A percentile compares a stretch with the other conserved stretches of the same genome.
Evolutionary conservation across 1,140 invertebrate species (phyloP).

Genomic region (Trachelipus rathkii): DNA sequence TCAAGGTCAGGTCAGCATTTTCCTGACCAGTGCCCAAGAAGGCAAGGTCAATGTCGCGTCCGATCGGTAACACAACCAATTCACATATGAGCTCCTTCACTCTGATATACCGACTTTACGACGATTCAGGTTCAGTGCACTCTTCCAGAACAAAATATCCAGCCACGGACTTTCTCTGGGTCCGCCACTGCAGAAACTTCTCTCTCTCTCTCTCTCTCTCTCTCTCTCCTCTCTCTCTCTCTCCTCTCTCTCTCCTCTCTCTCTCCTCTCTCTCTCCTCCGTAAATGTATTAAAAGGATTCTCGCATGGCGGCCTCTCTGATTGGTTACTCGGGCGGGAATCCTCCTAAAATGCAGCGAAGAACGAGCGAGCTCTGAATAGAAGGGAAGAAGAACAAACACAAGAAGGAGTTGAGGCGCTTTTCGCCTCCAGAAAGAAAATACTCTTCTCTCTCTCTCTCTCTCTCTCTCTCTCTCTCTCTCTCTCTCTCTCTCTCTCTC

Average conservation of each 20-base stretch:
- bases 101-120: not conserved
- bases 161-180: not conserved
- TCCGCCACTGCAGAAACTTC: not conserved
- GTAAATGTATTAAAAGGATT: too few species aligned
- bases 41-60: constrained; percentile 2
- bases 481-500: too few species aligned
- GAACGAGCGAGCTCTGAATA: not conserved
- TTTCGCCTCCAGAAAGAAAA: too few species aligned
- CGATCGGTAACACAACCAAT: not conserved
- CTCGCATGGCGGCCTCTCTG: not conserved
- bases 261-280: too few species aligned
- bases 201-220: too few species aligned
- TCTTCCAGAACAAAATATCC: not conserved
- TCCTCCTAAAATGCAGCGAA: not conserved
- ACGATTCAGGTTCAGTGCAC: not conserved
- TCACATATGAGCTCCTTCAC: not conserved
- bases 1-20: not conserved
- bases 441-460: too few species aligned
- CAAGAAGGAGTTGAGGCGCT: too few species aligned
- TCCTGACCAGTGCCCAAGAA: not conserved
- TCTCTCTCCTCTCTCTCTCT: too few species aligned
- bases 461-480: too few species aligned
- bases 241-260: too few species aligned
- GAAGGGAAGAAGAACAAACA: too few species aligned
- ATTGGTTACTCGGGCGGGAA: not conserved